Evolutionary conservation across 2,113 vertebrate genomes (phyloP).

Genomic region (Lates calcarifer): DNA sequence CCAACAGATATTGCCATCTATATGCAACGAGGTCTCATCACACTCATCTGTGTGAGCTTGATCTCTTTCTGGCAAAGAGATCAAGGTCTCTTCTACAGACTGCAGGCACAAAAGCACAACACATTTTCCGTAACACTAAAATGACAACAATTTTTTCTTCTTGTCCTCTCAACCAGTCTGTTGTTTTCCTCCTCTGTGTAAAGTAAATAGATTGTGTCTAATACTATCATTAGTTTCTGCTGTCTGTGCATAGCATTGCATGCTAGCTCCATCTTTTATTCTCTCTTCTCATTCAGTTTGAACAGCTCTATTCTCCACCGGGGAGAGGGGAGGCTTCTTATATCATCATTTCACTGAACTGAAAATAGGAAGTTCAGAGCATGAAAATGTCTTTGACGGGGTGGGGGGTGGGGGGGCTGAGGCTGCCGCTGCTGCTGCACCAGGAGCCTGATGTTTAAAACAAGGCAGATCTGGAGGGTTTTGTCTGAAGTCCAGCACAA

Average conservation of each 20-base stretch:
- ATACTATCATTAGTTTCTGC: constrained; percentile 56
- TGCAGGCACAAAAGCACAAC: neutral
- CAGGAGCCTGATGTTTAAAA: constrained; percentile 57
- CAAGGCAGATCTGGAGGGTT: constrained; percentile 56
- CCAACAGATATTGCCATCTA: neutral
- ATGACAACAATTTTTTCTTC: constrained; percentile 12
- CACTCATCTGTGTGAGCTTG: neutral
- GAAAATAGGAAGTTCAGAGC: constrained; percentile 69
- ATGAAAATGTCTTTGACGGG: constrained; percentile 58
- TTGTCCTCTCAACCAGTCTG: constrained; percentile 10
- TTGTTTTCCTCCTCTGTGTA: constrained; percentile 18
- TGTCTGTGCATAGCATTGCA: constrained; percentile 10
- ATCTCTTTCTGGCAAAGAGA: constrained; percentile 19
- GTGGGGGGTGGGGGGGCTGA: neutral
- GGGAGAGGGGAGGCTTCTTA: constrained; percentile 48
- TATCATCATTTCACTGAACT: constrained; percentile 63
- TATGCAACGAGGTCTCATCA: neutral
- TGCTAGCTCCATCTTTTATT: constrained; percentile 54
- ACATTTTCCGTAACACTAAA: neutral
- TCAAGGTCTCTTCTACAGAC: neutral
- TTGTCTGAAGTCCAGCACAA: constrained; percentile 59
- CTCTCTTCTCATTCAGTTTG: constrained; percentile 65
- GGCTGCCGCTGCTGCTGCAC: constrained; percentile 13
- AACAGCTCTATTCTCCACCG: constrained; percentile 60
- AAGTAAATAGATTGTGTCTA: constrained; percentile 57